Percentiles rank a stretch among this genome's conserved stretches.
These are phyloP conservation scores for Agriotes lineatus DNA, from an alignment of 2,888 invertebrate genomes.

Conservation along the genomic window DNA sequence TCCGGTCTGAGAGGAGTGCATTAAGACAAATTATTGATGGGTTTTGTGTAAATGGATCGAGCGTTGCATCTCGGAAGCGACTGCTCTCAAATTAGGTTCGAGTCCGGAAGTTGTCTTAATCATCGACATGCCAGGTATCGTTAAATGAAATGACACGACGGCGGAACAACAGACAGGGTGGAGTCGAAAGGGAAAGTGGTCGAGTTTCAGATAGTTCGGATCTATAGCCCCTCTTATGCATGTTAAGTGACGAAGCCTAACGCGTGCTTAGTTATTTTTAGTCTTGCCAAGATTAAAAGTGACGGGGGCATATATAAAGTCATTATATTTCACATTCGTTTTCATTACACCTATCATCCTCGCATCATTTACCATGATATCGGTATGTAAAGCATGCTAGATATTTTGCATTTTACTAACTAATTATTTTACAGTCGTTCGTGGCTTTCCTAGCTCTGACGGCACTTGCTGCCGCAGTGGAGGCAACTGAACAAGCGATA, in stretches of 20 bases:
- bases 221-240: slow-evolving; percentile 31
- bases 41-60: neutral
- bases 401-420: neutral
- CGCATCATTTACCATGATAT: slow-evolving; percentile 30
- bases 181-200: slow-evolving; percentile 48
- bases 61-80: no score
- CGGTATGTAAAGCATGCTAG: slow-evolving; percentile 30
- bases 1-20: neutral
- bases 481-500: slow-evolving; percentile 47
- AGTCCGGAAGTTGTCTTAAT: slow-evolving; percentile 14
- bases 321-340: slow-evolving; percentile 16
- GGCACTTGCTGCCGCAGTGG: slow-evolving; percentile 50
- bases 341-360: slow-evolving; percentile 25
- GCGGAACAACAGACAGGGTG: slow-evolving; percentile 39
- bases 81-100: neutral
- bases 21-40: neutral
- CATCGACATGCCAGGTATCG: slow-evolving; percentile 18
- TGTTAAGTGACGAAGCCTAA: slow-evolving; percentile 1
- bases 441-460: slow-evolving; percentile 48
- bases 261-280: slow-evolving; percentile 23
- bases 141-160: slow-evolving; percentile 33
- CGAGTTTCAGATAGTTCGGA: slow-evolving; percentile 33
- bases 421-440: slow-evolving; percentile 44
- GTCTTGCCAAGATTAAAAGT: neutral
- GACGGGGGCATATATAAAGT: slow-evolving; percentile 39